Base-by-base conservation (phyloP, 2,888 invertebrate genomes). In the Camponotus fellah region DNA sequence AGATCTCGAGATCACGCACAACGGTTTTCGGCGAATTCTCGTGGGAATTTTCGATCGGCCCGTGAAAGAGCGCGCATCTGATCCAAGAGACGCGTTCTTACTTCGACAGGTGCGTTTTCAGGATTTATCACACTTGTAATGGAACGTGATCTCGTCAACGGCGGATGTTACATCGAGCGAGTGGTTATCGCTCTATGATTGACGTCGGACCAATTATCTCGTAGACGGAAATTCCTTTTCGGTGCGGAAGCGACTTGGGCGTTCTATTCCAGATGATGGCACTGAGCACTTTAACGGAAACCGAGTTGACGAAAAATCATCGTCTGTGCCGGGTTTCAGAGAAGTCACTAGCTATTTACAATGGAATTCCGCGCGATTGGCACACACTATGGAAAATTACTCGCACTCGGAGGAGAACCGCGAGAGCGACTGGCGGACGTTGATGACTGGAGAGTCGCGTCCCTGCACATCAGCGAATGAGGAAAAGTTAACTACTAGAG, bases 401-500 rank as follows among this genome's bases (percentile, higher is more conserved):
- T 62, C 83, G 77, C 68, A 34, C 53, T 53, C 56, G 71, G 37
- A 46, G 37, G 32, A 62, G 46, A 40, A 21, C 34, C 80, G 74
- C 32, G 74, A 46, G 77, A 76, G 77, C 62, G 81, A 69, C 79
- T 32, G 53, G 10, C 37, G 37, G 53, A 68, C 49, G 76, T 53
- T 53, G 72, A 74, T 32, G 77, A 77, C 81, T 60, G 82, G 37
- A 80, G 66, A 82, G 66, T 53, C 81, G 53, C 84, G 86, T 60
- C 82, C 90, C 89, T 89, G 89, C 82, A 88, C 85, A 90, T 85
- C 83, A 79, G 81, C 43, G 80, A 89, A 90, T 71, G 62, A 74
- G 82, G 81, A 81, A 85, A 87, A 83, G 75, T 88, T 85, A 60
- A 49, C 43, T 37, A 46, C 40, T 8, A 69, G 17, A 64, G 62